Conservation (phyloP, 2,113 vertebrate species). For the Chroicocephalus ridibundus region DNA sequence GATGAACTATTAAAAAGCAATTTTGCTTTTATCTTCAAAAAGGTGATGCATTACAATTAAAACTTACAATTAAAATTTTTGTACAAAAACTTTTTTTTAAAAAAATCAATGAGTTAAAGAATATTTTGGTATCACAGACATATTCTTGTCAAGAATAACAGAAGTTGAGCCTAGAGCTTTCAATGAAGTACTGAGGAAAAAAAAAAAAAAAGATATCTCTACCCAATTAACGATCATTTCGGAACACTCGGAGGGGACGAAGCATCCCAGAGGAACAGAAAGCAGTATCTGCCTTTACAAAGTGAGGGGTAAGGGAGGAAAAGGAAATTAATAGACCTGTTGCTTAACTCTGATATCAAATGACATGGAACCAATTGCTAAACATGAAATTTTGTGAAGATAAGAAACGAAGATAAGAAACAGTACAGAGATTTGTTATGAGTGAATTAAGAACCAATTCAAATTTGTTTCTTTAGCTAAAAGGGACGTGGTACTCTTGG, state of each 20-base stretch:
- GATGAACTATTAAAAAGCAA: neutral
- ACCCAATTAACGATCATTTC: neutral
- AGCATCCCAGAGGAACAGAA: neutral
- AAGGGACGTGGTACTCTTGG: neutral
- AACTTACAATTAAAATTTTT: neutral
- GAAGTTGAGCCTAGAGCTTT: neutral
- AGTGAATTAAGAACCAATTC: neutral
- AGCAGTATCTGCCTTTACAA: neutral
- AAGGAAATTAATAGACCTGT: constrained; percentile 36
- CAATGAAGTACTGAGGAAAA: neutral
- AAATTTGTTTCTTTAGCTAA: neutral
- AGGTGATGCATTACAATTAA: neutral
- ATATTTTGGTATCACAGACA: neutral
- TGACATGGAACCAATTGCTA: neutral
- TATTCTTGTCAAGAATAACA: neutral
- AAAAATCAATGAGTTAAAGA: neutral
- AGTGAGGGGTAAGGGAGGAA: neutral
- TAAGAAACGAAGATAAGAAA: neutral
- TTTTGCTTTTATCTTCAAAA: neutral
- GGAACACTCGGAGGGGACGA: neutral
- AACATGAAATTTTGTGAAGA: neutral
- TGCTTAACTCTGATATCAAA: constrained; percentile 6
- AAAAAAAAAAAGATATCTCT: neutral
- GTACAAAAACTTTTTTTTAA: neutral
- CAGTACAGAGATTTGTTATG: neutral